Evolutionary conservation across 2,113 vertebrate species (phyloP).

Genomic region (Pionites leucogaster): DNA sequence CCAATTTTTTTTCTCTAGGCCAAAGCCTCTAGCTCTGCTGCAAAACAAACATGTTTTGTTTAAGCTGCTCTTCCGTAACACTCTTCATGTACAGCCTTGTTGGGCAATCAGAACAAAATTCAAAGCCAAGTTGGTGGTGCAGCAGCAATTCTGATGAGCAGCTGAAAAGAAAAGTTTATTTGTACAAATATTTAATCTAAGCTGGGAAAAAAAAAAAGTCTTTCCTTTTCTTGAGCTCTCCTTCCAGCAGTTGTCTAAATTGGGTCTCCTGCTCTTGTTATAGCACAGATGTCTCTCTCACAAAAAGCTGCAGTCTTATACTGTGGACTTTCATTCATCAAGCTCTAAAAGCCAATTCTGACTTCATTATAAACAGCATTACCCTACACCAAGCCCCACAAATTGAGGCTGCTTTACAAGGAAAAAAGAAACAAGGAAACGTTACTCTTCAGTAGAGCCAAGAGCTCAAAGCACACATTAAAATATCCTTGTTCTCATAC

Average conservation of each 20-base stretch:
- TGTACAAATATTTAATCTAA: slow-evolving; percentile 73
- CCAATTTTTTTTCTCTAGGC: background rate
- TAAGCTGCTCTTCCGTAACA: slow-evolving; percentile 61
- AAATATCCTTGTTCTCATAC: background rate
- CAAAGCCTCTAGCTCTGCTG: slow-evolving; percentile 37
- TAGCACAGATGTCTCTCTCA: slow-evolving; percentile 73
- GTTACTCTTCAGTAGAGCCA: background rate
- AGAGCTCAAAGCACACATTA: background rate
- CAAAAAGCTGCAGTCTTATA: slow-evolving; percentile 72
- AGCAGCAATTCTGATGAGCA: slow-evolving; percentile 71
- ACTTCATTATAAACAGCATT: slow-evolving; percentile 66
- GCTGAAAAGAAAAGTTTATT: slow-evolving; percentile 75
- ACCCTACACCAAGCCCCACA: slow-evolving; percentile 59
- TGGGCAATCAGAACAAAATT: slow-evolving; percentile 68
- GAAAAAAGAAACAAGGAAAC: slow-evolving; percentile 3
- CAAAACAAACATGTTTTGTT: slow-evolving; percentile 68
- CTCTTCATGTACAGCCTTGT: slow-evolving; percentile 44
- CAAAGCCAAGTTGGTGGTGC: slow-evolving; percentile 71
- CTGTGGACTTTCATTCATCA: slow-evolving; percentile 74
- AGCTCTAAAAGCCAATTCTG: slow-evolving; percentile 64
- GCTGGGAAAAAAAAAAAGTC: slow-evolving; percentile 47
- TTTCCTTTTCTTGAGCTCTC: slow-evolving; percentile 64
- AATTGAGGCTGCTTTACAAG: slow-evolving; percentile 17
- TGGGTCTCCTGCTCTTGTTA: slow-evolving; percentile 70
- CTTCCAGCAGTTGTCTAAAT: slow-evolving; percentile 69